These are phyloP conservation scores for Austrofundulus limnaeus DNA, from an alignment of 2,113 vertebrate species.

Conservation along the genomic window DNA sequence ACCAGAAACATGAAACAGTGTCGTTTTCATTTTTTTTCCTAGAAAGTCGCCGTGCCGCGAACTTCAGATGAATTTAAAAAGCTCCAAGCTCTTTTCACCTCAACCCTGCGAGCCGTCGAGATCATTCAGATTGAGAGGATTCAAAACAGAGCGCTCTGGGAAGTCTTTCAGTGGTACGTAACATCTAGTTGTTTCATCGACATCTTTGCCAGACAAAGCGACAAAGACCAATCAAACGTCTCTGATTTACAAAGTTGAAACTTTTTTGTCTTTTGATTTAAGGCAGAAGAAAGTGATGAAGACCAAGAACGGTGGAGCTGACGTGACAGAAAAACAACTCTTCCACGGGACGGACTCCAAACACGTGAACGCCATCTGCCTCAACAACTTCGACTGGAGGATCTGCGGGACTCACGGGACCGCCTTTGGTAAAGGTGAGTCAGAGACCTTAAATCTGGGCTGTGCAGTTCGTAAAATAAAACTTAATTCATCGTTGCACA, in stretches of 20 bases:
- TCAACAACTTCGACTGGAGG: constrained; percentile 83
- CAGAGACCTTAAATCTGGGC: not conserved
- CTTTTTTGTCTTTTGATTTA: constrained; percentile 1
- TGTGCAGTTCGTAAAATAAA: no score
- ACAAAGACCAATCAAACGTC: not conserved
- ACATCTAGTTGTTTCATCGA: no score
- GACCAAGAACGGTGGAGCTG: constrained; percentile 65
- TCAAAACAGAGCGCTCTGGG: constrained; percentile 79
- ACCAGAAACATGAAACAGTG: no score
- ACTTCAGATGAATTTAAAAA: constrained; percentile 59
- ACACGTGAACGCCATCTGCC: constrained; percentile 69
- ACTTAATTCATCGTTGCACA: no score
- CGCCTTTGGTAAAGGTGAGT: constrained; percentile 79
- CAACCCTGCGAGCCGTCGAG: constrained; percentile 64
- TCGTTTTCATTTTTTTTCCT: not conserved
- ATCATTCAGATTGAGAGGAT: constrained; percentile 69
- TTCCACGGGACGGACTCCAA: constrained; percentile 77
- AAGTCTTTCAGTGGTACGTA: constrained; percentile 75
- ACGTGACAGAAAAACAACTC: constrained; percentile 69
- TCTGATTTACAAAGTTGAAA: no score
- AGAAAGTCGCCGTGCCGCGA: constrained; percentile 55
- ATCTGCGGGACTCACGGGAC: constrained; percentile 81
- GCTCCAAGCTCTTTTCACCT: constrained; percentile 62
- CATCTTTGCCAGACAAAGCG: no score
- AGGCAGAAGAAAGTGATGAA: constrained; percentile 84